Conservation (phyloP, 1,140 invertebrate species). For the Centruroides sculpturatus region DNA sequence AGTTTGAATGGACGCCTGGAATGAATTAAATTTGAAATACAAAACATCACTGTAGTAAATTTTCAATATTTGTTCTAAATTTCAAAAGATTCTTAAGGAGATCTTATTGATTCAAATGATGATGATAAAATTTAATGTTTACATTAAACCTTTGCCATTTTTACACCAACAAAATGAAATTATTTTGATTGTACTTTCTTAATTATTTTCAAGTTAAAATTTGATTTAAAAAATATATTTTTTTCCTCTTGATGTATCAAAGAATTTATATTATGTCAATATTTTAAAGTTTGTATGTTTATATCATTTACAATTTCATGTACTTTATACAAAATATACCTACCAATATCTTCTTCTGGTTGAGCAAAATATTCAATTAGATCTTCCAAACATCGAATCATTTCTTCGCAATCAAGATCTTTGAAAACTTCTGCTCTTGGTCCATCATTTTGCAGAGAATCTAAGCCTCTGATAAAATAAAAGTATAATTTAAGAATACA, state of each 20-base stretch:
- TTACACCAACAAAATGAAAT: no score
- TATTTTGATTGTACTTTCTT: no score
- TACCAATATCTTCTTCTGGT: slow-evolving; percentile 93
- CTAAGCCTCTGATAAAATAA: slow-evolving; percentile 60
- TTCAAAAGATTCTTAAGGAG: no score
- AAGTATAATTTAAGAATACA: no score
- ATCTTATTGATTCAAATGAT: no score
- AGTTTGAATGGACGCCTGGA: no score
- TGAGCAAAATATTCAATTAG: slow-evolving; percentile 99
- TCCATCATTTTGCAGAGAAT: slow-evolving; percentile 70
- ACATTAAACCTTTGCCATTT: no score
- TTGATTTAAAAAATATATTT: background rate
- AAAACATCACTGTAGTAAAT: no score
- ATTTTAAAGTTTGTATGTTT: no score
- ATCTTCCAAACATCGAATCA: slow-evolving; percentile 97
- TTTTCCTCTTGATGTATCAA: slow-evolving; percentile 1
- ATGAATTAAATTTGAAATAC: no score
- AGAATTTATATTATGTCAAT: background rate
- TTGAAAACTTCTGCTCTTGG: slow-evolving; percentile 51
- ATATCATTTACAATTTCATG: background rate
- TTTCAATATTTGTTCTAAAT: no score
- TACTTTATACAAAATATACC: slow-evolving; percentile 13
- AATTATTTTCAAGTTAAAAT: background rate
- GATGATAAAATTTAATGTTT: no score
- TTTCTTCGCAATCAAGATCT: slow-evolving; percentile 77